Conservation (phyloP, 1,140 invertebrate genomes). For the Himalopsyche phryganea region DNA sequence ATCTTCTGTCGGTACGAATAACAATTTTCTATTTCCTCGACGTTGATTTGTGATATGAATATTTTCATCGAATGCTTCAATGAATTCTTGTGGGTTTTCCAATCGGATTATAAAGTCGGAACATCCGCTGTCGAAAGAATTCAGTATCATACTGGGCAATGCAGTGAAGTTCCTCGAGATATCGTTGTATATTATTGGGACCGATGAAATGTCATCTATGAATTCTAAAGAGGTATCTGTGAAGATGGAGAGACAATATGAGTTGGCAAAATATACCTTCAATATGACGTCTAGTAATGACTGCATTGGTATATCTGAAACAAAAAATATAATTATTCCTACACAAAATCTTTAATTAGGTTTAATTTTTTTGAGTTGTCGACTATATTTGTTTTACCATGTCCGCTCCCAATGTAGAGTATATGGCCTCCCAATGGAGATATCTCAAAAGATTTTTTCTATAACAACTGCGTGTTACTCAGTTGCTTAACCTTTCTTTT, state of each 20-base stretch:
- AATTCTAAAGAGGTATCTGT: not conserved
- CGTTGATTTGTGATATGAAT: constrained; percentile 31
- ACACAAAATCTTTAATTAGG: no score
- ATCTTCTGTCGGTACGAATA: constrained; percentile 22
- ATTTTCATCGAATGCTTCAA: constrained; percentile 26
- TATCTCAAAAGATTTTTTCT: no score
- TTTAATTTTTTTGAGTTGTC: no score
- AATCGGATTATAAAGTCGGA: constrained; percentile 27
- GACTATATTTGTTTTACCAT: no score
- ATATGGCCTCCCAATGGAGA: no score
- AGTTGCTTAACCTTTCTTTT: no score
- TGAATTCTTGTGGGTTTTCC: constrained; percentile 9
- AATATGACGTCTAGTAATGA: constrained; percentile 13
- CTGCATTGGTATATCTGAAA: no score
- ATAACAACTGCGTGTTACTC: no score
- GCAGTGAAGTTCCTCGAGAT: no score
- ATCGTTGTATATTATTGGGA: constrained; percentile 1
- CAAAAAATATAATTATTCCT: no score
- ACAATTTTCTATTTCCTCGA: constrained; percentile 25
- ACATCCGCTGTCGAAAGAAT: constrained; percentile 28
- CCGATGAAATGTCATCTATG: no score
- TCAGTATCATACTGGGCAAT: constrained; percentile 10
- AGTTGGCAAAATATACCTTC: constrained; percentile 19
- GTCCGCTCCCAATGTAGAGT: no score
- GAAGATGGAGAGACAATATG: constrained; percentile 26